A percentile compares a stretch with the other conserved stretches of the same genome.
Conservation (phyloP, 2,113 vertebrate genomes). For the Scomber japonicus region DNA sequence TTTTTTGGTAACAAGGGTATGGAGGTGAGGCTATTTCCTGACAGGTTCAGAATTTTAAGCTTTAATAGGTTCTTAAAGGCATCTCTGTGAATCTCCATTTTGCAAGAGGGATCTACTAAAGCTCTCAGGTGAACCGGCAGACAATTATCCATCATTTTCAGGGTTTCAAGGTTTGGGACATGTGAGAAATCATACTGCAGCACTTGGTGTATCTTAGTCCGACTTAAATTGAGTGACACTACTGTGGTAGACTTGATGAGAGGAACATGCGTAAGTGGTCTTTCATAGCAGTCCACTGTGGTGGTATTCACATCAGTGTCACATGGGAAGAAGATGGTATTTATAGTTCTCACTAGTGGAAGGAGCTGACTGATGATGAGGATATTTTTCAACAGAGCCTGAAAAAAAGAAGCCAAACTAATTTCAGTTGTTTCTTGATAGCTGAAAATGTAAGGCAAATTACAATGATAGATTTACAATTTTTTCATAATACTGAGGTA, state of each 20-base stretch:
- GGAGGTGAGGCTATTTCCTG: slow-evolving; percentile 82
- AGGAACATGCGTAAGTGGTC: slow-evolving; percentile 71
- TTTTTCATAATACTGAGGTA: not conserved
- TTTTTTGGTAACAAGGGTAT: slow-evolving; percentile 80
- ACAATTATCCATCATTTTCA: slow-evolving; percentile 81
- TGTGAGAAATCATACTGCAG: slow-evolving; percentile 59
- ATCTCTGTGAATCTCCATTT: slow-evolving; percentile 68
- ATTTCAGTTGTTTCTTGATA: slow-evolving; percentile 10
- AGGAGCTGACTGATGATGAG: slow-evolving; percentile 69
- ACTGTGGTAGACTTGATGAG: slow-evolving; percentile 73
- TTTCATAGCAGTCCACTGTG: slow-evolving; percentile 76
- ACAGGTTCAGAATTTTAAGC: slow-evolving; percentile 73
- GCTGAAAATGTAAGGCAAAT: not conserved
- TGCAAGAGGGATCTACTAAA: slow-evolving; percentile 57
- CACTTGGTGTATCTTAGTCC: slow-evolving; percentile 72
- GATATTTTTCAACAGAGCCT: slow-evolving; percentile 65
- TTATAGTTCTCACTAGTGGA: slow-evolving; percentile 51
- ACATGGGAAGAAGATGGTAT: slow-evolving; percentile 83
- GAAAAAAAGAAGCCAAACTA: slow-evolving; percentile 27
- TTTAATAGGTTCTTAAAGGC: slow-evolving; percentile 76
- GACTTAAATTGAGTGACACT: slow-evolving; percentile 73
- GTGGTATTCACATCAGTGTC: slow-evolving; percentile 67
- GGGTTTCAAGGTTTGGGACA: slow-evolving; percentile 77
- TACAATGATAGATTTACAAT: not conserved
- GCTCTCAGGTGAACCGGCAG: slow-evolving; percentile 59